Percentiles rank a stretch among this genome's conserved stretches.
Evolutionary conservation across 2,888 invertebrate species (phyloP).

Genomic region (Malthinus flaveolus): DNA sequence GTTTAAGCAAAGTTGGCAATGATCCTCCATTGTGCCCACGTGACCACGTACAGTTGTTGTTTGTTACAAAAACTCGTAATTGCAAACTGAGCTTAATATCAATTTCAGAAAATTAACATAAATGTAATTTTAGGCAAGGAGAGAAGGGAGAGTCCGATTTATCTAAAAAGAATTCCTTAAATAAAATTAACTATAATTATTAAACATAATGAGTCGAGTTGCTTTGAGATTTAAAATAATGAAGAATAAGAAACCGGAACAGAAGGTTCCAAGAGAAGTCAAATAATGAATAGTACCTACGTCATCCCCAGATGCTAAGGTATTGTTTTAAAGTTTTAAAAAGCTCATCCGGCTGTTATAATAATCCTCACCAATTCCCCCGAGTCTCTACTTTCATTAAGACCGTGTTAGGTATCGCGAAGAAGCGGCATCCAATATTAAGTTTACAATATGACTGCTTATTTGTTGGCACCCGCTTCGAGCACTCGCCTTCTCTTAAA

Average conservation of each 20-base stretch:
- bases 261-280: constrained; percentile 10
- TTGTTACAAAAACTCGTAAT: too few relatives aligned
- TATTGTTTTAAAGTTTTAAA: constrained; percentile 33
- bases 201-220: constrained; percentile 18
- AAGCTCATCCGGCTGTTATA: constrained; percentile 31
- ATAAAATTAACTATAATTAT: constrained; percentile 21
- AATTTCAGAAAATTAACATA: too few relatives aligned
- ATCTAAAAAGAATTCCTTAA: background rate
- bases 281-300: constrained; percentile 25
- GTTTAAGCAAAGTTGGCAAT: too few relatives aligned
- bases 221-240: constrained; percentile 17
- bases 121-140: too few relatives aligned
- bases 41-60: too few relatives aligned
- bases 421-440: constrained; percentile 39
- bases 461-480: constrained; percentile 33
- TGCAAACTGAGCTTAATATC: background rate
- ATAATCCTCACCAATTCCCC: constrained; percentile 35
- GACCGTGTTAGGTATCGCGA: constrained; percentile 37
- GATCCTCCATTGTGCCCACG: too few relatives aligned
- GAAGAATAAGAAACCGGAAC: constrained; percentile 15
- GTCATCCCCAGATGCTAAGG: constrained; percentile 25
- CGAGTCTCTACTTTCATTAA: constrained; percentile 38
- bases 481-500: constrained; percentile 33
- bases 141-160: background rate
- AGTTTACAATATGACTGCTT: constrained; percentile 39